Base-by-base conservation (phyloP, 2,888 invertebrate species). In the Phalera bucephala region DNA sequence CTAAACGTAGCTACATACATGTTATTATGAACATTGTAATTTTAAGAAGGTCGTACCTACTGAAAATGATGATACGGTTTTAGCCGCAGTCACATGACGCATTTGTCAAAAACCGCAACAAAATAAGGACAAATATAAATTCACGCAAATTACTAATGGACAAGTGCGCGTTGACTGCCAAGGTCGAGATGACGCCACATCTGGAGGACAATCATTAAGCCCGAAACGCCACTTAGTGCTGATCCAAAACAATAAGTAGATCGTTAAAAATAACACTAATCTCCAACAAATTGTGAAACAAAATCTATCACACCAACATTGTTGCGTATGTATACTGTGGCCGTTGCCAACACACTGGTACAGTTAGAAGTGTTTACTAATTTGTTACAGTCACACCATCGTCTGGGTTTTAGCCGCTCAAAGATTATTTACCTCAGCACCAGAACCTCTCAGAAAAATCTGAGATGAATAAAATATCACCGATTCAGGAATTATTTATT, bases 171-270 rank as follows among this genome's bases (percentile, higher is more conserved):
- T 58, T 50, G 33, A 33, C 35, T 23, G 42, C 45, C 59, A 70
- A 70, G 69, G 70, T 68, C 66, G 48, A 45, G 57, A 48, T 54
- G 54, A 53, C 51, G 33, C 36, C 45, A 34, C 48, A 69, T 67
- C 68, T 68, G 57, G 67, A 69, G 68, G 64, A 64, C 62, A 64
- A 58, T 63, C 64, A 60, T 60, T 54, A 57, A 52, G 45, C 46
- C 48, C 50, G 45, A 17, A 17, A 5, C 17, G 39, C 46, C 48
- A 47, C 60, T 56, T 59, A 45, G 32, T 32, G 40, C 45, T 52
- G 59, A 52, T 47, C 53, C 51, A 54, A 64, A 59, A 63, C 57
- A 66, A 59, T 57, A 53, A 41, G 36, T 49, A 41, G 38, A 32
- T 36, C 36, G 34, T 47, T 7, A 34, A 36, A 37, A 44, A 42